Conservation (phyloP, 2,113 vertebrate species). For the Blennius ocellaris region DNA sequence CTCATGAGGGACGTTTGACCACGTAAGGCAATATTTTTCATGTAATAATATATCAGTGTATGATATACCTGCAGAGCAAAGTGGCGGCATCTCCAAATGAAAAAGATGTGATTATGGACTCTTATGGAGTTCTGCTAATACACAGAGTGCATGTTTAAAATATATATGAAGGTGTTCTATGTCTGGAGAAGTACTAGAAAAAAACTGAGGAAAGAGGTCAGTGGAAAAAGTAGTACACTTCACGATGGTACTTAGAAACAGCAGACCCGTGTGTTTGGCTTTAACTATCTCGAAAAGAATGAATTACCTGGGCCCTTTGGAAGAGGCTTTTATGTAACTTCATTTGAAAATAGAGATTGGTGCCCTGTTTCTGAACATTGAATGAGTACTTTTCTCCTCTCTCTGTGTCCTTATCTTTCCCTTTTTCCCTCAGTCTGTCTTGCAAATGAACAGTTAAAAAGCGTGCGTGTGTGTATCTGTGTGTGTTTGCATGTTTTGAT, state of each 20-base stretch:
- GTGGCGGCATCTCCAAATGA: no score
- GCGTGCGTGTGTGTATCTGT: neutral
- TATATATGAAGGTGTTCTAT: slow-evolving; percentile 30
- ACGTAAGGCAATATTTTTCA: no score
- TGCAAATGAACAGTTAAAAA: neutral
- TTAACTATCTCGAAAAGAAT: slow-evolving; percentile 15
- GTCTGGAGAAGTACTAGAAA: neutral
- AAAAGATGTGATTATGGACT: no score
- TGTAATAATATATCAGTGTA: no score
- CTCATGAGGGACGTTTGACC: no score
- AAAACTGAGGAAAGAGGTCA: neutral
- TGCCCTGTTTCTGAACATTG: slow-evolving; percentile 58
- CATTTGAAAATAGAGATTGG: slow-evolving; percentile 18
- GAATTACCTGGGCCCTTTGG: slow-evolving; percentile 1
- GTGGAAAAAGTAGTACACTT: slow-evolving; percentile 1
- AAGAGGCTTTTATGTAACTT: slow-evolving; percentile 33
- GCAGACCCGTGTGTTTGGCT: neutral
- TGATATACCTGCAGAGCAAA: no score
- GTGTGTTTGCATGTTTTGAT: slow-evolving; percentile 17
- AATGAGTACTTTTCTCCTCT: slow-evolving; percentile 36
- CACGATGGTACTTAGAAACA: neutral
- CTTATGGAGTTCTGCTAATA: no score
- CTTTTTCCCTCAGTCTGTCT: no score
- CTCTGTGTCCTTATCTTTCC: neutral
- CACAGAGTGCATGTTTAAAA: slow-evolving; percentile 1